Percentiles rank a stretch among this genome's conserved stretches.
Conservation (phyloP, 2,888 invertebrate species). For the Drosophila anomalata region DNA sequence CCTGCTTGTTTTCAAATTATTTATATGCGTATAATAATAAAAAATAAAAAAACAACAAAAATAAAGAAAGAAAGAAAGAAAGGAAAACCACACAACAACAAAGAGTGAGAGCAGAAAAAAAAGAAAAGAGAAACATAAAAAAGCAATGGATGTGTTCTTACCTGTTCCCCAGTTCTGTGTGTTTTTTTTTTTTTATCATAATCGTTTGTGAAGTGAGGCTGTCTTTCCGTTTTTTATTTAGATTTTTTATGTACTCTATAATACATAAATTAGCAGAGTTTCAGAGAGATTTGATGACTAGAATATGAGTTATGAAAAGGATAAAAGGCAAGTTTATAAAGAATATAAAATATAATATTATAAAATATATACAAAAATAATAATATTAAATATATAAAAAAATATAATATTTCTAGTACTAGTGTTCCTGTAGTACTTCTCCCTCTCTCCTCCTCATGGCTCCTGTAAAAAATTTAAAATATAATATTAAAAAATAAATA, state of each 20-base stretch:
- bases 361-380: too few relatives aligned
- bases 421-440: too few relatives aligned
- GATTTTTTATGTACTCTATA: background rate
- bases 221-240: conserved; percentile 9
- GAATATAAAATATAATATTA: too few relatives aligned
- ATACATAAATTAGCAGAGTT: too few relatives aligned
- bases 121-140: conserved; percentile 30
- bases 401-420: too few relatives aligned
- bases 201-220: conserved; percentile 60
- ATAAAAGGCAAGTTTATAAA: too few relatives aligned
- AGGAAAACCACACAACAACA: conserved; percentile 27
- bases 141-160: conserved; percentile 59
- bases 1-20: conserved; percentile 14
- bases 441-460: too few relatives aligned
- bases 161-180: conserved; percentile 48
- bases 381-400: too few relatives aligned
- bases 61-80: conserved; percentile 6
- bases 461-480: too few relatives aligned
- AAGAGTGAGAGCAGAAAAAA: conserved; percentile 5
- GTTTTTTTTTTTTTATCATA: conserved; percentile 55
- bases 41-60: background rate
- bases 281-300: too few relatives aligned
- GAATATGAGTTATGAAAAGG: too few relatives aligned
- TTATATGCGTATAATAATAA: conserved; percentile 22
- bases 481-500: too few relatives aligned